These are phyloP conservation scores for Notospermus geniculatus DNA, from an alignment of 1,140 invertebrate species.

Conservation along the genomic window DNA sequence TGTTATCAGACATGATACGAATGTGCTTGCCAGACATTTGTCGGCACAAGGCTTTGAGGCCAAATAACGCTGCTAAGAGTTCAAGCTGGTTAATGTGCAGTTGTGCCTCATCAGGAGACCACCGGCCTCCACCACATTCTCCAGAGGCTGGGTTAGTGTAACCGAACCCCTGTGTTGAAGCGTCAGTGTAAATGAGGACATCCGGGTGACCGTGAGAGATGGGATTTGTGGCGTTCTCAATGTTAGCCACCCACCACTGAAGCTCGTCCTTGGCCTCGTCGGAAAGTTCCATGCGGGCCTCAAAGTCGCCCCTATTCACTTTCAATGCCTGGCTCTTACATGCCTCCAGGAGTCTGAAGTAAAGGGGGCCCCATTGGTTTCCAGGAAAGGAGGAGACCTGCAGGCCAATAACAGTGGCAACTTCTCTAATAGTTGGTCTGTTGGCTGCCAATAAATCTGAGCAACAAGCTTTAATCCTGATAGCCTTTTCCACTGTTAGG, in stretches of 20 bases:
- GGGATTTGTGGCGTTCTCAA: background rate
- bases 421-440: too few species aligned
- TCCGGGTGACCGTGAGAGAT: background rate
- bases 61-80: too few species aligned
- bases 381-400: background rate
- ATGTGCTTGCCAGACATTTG: too few species aligned
- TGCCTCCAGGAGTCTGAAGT: background rate
- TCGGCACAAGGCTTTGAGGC: too few species aligned
- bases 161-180: background rate
- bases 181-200: conserved; percentile 1
- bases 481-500: too few species aligned
- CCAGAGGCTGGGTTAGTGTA: too few species aligned
- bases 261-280: background rate
- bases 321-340: conserved; percentile 2
- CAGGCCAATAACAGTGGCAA: background rate
- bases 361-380: background rate
- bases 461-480: too few species aligned
- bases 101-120: too few species aligned
- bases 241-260: conserved; percentile 8
- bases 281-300: background rate
- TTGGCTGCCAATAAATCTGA: too few species aligned
- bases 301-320: background rate
- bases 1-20: too few species aligned
- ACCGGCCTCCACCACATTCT: too few species aligned
- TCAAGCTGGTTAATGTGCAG: too few species aligned